Conservation (phyloP, 2,113 vertebrate species). For the Prionailurus viverrinus region DNA sequence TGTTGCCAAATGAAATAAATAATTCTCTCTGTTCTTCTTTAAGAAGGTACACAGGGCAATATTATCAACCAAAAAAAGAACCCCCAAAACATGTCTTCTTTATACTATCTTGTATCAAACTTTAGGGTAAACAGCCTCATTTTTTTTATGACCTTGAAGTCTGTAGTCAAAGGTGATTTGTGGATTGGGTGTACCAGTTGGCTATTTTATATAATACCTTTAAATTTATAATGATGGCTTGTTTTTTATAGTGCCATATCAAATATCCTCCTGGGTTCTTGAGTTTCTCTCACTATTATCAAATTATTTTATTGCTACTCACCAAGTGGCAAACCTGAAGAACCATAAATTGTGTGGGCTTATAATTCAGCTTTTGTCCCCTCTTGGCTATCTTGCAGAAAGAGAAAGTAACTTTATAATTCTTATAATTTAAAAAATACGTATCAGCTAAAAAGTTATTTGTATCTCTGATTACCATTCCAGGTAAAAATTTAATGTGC, state of each 20-base stretch:
- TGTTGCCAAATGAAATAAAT: constrained; percentile 45
- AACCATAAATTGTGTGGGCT: background rate
- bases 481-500: background rate
- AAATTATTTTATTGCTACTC: constrained; percentile 23
- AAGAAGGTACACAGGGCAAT: constrained; percentile 21
- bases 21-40: constrained; percentile 21
- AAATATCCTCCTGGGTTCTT: background rate
- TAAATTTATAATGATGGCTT: background rate
- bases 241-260: background rate
- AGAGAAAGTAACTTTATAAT: background rate
- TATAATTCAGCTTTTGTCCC: background rate
- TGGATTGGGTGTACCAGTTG: background rate
- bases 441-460: background rate
- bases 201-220: constrained; percentile 38
- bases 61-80: background rate
- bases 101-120: background rate
- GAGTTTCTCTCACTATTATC: background rate
- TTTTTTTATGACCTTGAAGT: background rate
- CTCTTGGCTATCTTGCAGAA: background rate
- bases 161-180: background rate
- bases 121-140: background rate
- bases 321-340: background rate
- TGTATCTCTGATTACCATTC: background rate
- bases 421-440: background rate
- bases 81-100: background rate